Evolutionary conservation across 2,797 vertebrate genomes (phyloP).

Genomic region (Chaetodon trifasciatus): DNA sequence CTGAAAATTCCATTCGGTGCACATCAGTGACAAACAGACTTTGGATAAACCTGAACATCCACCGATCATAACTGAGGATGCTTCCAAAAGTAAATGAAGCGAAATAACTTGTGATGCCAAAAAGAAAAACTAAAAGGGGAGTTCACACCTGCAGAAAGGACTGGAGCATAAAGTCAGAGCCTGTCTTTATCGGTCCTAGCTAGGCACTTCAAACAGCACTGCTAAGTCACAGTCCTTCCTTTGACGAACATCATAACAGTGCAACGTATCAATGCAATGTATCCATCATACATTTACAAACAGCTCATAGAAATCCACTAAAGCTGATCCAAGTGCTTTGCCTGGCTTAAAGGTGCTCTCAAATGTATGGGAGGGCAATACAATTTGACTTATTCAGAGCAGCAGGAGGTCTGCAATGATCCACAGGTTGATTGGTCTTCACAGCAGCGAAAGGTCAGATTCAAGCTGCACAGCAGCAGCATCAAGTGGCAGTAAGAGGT

Average conservation of each 20-base stretch:
- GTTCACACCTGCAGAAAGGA: constrained; percentile 3
- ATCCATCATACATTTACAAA: not conserved
- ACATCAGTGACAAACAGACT: not conserved
- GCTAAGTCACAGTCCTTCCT: not conserved
- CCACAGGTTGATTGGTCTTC: constrained; percentile 47
- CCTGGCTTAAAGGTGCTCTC: not conserved
- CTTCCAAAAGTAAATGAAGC: not conserved
- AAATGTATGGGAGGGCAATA: not conserved
- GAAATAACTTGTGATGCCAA: not conserved
- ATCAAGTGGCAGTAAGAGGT: constrained; percentile 35
- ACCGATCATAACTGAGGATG: not conserved
- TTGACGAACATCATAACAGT: not conserved
- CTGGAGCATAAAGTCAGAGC: not conserved
- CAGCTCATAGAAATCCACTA: not conserved
- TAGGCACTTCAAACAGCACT: constrained; percentile 43
- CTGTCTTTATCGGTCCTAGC: constrained; percentile 21
- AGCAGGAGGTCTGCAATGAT: constrained; percentile 21
- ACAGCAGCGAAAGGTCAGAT: constrained; percentile 28
- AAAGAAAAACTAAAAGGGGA: not conserved
- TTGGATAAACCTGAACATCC: not conserved
- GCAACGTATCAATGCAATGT: not conserved
- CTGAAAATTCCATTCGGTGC: not conserved
- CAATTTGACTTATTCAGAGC: constrained; percentile 34
- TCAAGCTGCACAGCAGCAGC: constrained; percentile 22
- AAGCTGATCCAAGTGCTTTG: not conserved